Percentiles rank a stretch among this genome's conserved stretches.
Conservation (phyloP, 2,113 vertebrate genomes). For the Eptesicus fuscus region DNA sequence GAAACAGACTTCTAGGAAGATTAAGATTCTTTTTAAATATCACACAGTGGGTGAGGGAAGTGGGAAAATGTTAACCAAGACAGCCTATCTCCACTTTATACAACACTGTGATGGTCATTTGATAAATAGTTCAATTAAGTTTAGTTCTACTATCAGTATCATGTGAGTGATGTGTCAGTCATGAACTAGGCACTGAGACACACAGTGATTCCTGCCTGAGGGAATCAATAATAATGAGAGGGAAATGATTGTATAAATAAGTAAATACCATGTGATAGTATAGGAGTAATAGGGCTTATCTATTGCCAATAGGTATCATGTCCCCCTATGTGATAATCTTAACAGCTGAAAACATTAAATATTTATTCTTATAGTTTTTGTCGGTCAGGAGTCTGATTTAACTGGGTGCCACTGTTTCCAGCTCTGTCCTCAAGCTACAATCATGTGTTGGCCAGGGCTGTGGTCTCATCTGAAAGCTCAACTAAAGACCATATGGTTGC, state of each 20-base stretch:
- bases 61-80: background rate
- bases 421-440: background rate
- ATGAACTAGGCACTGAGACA: background rate
- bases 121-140: background rate
- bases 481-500: background rate
- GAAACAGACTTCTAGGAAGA: background rate
- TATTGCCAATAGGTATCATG: background rate
- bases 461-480: background rate
- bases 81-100: background rate
- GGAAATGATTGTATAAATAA: background rate
- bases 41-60: background rate
- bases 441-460: background rate
- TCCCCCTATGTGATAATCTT: background rate
- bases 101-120: background rate
- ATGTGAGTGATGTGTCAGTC: background rate
- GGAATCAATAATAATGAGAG: background rate
- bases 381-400: background rate
- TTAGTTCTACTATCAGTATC: background rate
- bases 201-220: background rate
- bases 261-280: background rate
- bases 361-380: background rate
- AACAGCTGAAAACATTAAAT: background rate
- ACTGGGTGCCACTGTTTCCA: background rate
- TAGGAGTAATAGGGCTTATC: background rate
- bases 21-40: background rate